Evolutionary conservation across 2,888 invertebrate species (phyloP).

Genomic region (Ornithoptera priamus): DNA sequence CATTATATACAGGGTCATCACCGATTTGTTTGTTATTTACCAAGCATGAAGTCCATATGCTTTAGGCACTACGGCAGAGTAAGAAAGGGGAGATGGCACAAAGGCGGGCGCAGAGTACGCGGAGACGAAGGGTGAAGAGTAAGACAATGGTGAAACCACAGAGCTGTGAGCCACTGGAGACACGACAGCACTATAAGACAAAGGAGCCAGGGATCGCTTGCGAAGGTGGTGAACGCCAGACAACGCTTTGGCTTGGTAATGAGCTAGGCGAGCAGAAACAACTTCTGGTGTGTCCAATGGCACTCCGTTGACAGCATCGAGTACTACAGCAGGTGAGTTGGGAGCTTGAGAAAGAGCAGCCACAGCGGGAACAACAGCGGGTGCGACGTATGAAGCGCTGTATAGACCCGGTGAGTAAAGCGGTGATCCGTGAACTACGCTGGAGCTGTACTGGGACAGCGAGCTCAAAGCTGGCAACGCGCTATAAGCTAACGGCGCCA

Average conservation of each 20-base stretch:
- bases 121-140: conserved; percentile 44
- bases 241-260: conserved; percentile 70
- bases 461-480: conserved; percentile 41
- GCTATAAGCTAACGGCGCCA: conserved; percentile 47
- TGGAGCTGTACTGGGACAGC: conserved; percentile 49
- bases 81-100: conserved; percentile 20
- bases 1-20: neutral
- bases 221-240: conserved; percentile 62
- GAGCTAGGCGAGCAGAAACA: conserved; percentile 70
- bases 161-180: conserved; percentile 44
- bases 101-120: conserved; percentile 44
- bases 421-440: conserved; percentile 51
- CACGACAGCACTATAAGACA: conserved; percentile 41
- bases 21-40: conserved; percentile 9
- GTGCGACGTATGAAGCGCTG: conserved; percentile 37
- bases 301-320: conserved; percentile 70
- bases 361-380: conserved; percentile 30
- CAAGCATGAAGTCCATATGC: conserved; percentile 27
- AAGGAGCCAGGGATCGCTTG: conserved; percentile 58
- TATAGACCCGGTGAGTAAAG: conserved; percentile 44
- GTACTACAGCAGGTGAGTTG: conserved; percentile 67
- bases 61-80: conserved; percentile 24
- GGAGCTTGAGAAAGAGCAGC: conserved; percentile 45
- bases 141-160: conserved; percentile 38
- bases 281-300: conserved; percentile 64